phyloP scores from a whole-genome alignment of 2,113 vertebrate species.

The Calyptomena viridis region DNA sequence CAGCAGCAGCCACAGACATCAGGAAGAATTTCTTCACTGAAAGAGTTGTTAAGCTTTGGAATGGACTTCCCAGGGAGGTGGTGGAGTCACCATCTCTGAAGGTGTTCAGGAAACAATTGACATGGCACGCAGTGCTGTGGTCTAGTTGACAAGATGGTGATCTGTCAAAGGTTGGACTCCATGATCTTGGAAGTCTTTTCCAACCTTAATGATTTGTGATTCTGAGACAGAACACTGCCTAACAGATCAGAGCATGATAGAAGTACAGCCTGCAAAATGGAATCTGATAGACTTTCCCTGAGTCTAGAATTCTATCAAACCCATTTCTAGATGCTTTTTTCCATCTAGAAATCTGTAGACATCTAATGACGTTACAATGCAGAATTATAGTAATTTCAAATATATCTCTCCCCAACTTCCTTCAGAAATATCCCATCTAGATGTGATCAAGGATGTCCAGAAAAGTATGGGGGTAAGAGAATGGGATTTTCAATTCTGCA shows the following conservation, averaged over 20 bases:
- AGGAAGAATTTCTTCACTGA: background rate
- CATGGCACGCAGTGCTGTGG: background rate
- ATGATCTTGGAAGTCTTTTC: background rate
- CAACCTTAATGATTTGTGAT: background rate
- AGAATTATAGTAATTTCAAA: background rate
- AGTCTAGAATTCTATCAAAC: background rate
- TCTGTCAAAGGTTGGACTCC: background rate
- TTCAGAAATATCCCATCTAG: background rate
- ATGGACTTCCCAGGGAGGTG: no score
- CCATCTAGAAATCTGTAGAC: background rate
- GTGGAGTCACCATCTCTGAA: background rate
- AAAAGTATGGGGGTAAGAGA: background rate
- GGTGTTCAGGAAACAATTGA: background rate
- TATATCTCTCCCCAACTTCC: background rate
- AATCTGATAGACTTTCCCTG: background rate
- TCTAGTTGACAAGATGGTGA: background rate
- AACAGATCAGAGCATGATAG: background rate
- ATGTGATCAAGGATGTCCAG: background rate
- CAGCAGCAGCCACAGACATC: no score
- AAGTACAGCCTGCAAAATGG: background rate
- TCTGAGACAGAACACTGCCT: background rate
- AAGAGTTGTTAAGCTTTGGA: background rate
- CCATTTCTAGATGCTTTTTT: background rate
- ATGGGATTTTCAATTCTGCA: background rate
- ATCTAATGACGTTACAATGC: background rate